Evolutionary conservation across 2,797 vertebrate species (phyloP).

Genomic region (Oryzias dopingdopingensis): DNA sequence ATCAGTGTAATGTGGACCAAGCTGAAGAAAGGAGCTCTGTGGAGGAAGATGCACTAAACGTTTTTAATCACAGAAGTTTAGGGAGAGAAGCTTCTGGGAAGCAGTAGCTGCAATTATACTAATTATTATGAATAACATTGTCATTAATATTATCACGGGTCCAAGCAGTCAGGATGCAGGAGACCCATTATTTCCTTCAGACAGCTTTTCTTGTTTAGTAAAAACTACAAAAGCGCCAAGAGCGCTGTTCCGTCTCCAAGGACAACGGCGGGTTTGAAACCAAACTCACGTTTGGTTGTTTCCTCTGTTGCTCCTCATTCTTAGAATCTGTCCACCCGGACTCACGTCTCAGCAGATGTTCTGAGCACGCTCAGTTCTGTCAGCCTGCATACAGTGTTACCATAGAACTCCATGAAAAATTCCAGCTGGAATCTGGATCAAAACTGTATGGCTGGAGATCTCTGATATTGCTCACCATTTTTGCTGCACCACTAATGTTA

Average conservation of each 20-base stretch:
- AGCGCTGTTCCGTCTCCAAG: conserved; percentile 15
- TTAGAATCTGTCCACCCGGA: too few species aligned
- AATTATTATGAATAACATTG: conserved; percentile 19
- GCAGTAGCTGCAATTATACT: conserved; percentile 8
- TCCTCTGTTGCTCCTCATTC: too few species aligned
- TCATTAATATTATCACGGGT: conserved; percentile 22
- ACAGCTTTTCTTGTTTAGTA: conserved; percentile 12
- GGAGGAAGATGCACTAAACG: conserved; percentile 9
- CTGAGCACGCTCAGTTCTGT: too few species aligned
- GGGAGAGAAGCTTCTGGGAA: conserved; percentile 16
- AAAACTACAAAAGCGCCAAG: conserved; percentile 10
- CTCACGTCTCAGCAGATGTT: too few species aligned
- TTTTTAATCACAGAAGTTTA: conserved; percentile 1
- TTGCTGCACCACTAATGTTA: too few species aligned
- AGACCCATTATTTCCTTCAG: conserved; percentile 12
- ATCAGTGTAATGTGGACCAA: conserved; percentile 7
- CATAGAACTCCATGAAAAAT: too few species aligned
- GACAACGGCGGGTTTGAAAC: conserved; percentile 7
- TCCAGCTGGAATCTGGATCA: too few species aligned
- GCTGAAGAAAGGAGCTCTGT: conserved; percentile 15
- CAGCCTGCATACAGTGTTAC: too few species aligned
- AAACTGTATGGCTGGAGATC: too few species aligned
- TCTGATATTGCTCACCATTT: too few species aligned
- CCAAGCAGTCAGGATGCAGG: conserved; percentile 6
- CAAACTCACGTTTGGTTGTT: too few species aligned